Base-by-base conservation (phyloP, 37 sponge, comb jelly and placozoan genomes). In the Geodia barretti region DNA sequence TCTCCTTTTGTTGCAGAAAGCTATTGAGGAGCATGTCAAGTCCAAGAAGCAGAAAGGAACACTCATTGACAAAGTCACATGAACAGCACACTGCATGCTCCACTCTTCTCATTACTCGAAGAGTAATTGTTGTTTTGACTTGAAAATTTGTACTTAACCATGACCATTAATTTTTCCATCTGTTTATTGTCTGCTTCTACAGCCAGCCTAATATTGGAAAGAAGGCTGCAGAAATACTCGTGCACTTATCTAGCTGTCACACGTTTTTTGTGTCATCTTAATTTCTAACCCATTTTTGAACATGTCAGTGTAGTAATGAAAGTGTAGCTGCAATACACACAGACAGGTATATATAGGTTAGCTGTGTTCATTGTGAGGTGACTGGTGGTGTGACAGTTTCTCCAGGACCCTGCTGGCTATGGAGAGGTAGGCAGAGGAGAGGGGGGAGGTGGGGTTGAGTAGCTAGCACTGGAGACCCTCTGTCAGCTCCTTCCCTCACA, bases 11-110 rank as follows among this genome's bases (percentile, higher is more conserved):
- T 31, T 75, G 14, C 84, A 91, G 92, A 91, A 79, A 91, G 92
- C 88, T 8, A 91, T 91, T 87, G 92, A 91, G 32, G 92, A 91
- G 29, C 83, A 79, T 34, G 66, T 91, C 39, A 83, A 77, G 29
- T 73, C 92, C 75, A 91, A 91, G 84, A 91, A 91, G 60, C 92
- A 91, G 60, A 91, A 83, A 43, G 92, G 92, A 83, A 91, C 92
- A 43, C 72, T 91, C 24, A 91, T 91, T 87, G 92, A 91, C 36
- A 87, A 67, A 83, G 79, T 91, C 4, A 87, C 88, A 24, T 87
- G 67, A 72, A 26, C 23, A n/a, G 41, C 65, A 71, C 33, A 36
- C 41, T n/a, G n/a, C n/a, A n/a, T n/a, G n/a, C n/a, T n/a, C n/a
- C n/a, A n/a, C n/a, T n/a, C n/a, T n/a, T n/a, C n/a, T n/a, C n/a